A percentile compares a stretch with the other conserved stretches of the same genome.
Evolutionary conservation across 2,113 vertebrate genomes (phyloP).

Genomic region (Mustelus asterias): DNA sequence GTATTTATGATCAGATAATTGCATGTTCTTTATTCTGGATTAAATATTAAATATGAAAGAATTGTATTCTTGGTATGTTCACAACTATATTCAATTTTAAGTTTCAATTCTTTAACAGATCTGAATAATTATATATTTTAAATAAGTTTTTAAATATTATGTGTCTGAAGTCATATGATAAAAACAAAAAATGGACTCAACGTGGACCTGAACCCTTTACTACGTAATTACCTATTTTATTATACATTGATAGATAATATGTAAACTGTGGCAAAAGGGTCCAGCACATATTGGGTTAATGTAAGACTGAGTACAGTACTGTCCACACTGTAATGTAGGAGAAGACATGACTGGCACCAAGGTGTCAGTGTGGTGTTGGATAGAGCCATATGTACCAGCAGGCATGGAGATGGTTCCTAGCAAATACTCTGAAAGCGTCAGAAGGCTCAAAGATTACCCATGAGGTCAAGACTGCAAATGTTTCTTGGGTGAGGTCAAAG

Average conservation of each 20-base stretch:
- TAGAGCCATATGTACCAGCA: too few species aligned
- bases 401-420: too few species aligned
- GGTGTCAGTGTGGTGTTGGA: too few species aligned
- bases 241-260: background rate
- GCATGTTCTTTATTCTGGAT: background rate
- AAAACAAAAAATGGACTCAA: background rate
- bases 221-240: background rate
- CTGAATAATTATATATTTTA: background rate
- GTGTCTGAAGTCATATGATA: background rate
- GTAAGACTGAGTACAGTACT: too few species aligned
- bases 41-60: background rate
- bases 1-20: slow-evolving; percentile 4
- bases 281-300: too few species aligned
- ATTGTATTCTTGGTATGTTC: background rate
- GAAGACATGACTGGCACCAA: too few species aligned
- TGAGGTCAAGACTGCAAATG: too few species aligned
- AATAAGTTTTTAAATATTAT: background rate
- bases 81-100: background rate
- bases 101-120: background rate
- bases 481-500: too few species aligned
- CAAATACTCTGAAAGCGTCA: too few species aligned
- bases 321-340: too few species aligned
- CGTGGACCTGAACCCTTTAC: background rate
- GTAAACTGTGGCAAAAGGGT: background rate
- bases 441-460: too few species aligned